phyloP scores from a whole-genome alignment of 2,797 vertebrate species.

The Melanotaenia pygmaea region DNA sequence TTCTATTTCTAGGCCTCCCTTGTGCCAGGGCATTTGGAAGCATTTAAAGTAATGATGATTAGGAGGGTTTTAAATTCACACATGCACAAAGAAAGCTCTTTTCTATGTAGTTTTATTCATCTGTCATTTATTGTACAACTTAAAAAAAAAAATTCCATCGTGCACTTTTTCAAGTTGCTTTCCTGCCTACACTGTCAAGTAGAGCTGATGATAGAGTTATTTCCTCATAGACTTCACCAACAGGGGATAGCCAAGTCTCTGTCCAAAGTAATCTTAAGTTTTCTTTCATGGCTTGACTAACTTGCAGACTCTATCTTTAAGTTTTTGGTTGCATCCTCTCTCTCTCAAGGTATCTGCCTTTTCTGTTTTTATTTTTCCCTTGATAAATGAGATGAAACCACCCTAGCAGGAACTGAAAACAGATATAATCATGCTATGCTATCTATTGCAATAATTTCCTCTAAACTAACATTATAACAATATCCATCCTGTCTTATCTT shows the following conservation, averaged over 20 bases:
- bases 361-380: background rate
- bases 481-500: slow-evolving; percentile 6
- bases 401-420: background rate
- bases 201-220: slow-evolving; percentile 18
- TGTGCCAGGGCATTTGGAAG: background rate
- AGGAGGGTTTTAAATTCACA: background rate
- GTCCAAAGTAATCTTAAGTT: slow-evolving; percentile 19
- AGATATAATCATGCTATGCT: background rate
- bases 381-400: background rate
- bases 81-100: background rate
- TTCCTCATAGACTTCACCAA: slow-evolving; percentile 34
- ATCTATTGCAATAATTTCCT: background rate
- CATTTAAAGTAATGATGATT: background rate
- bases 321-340: slow-evolving; percentile 1
- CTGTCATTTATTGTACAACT: slow-evolving; percentile 20
- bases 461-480: background rate
- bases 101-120: background rate
- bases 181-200: slow-evolving; percentile 11
- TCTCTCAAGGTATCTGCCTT: background rate
- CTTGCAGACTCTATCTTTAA: background rate
- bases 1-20: background rate
- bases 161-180: slow-evolving; percentile 24
- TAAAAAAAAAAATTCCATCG: slow-evolving; percentile 6
- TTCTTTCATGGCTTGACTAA: slow-evolving; percentile 27
- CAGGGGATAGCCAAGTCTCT: slow-evolving; percentile 13